phyloP scores from a whole-genome alignment of 23 tunicate species.

The Botrylloides violaceus region DNA sequence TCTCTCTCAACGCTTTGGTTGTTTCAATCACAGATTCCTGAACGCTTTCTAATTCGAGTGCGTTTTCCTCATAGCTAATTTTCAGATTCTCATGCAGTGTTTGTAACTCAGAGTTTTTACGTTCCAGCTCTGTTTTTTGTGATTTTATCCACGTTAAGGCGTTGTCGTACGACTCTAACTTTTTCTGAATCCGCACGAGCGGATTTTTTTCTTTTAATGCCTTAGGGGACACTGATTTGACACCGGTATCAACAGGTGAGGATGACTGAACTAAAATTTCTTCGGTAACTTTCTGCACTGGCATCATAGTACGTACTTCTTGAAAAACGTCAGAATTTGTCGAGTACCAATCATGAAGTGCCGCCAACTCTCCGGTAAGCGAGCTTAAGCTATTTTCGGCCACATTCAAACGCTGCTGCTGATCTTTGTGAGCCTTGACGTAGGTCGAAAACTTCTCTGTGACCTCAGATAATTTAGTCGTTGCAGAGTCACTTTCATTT shows the following conservation, averaged over 20 bases:
- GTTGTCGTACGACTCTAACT: conserved; percentile 17
- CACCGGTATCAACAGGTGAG: background rate
- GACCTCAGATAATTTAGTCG: background rate
- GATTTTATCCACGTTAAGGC: background rate
- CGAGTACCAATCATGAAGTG: conserved; percentile 8
- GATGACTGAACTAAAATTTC: conserved; percentile 16
- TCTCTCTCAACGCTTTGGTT: background rate
- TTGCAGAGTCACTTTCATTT: background rate
- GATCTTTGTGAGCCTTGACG: conserved; percentile 10
- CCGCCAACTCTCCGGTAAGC: conserved; percentile 15
- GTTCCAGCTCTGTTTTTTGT: background rate
- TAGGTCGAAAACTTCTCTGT: background rate
- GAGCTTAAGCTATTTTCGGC: conserved; percentile 18
- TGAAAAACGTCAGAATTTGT: background rate
- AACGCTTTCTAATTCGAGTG: conserved; percentile 3
- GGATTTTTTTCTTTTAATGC: conserved; percentile 22
- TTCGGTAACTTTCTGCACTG: background rate
- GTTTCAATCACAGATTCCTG: background rate
- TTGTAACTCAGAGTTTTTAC: background rate
- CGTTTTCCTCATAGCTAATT: background rate
- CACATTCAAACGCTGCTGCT: background rate
- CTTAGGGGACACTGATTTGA: background rate
- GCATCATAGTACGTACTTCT: background rate
- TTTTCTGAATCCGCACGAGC: conserved; percentile 9
- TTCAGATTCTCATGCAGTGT: background rate